Conservation (phyloP, 2,888 invertebrate genomes). For the Hoplodrina blanda region DNA sequence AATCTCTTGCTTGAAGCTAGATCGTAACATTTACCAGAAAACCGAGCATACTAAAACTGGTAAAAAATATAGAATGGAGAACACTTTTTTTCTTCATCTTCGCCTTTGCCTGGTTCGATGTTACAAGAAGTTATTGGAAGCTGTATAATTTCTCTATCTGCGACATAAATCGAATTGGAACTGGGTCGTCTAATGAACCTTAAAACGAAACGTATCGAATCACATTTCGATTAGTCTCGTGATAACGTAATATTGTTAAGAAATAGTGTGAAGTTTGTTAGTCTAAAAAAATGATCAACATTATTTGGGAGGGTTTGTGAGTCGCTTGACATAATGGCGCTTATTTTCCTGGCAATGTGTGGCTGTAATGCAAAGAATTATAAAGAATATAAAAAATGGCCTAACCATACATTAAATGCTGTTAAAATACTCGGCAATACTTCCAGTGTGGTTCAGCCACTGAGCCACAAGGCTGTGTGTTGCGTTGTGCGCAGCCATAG, state of each 20-base stretch:
- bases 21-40: not conserved
- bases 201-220: constrained; percentile 45
- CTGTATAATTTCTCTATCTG: constrained; percentile 20
- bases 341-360: too few relatives aligned
- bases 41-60: not conserved
- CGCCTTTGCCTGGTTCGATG: not conserved
- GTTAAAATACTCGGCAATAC: too few relatives aligned
- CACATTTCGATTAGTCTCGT: constrained; percentile 19
- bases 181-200: constrained; percentile 45
- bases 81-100: not conserved
- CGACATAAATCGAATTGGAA: constrained; percentile 29
- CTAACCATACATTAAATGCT: too few relatives aligned
- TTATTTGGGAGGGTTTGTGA: not conserved
- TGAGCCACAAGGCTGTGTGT: too few relatives aligned
- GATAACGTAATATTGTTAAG: constrained; percentile 24
- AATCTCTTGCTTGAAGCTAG: not conserved
- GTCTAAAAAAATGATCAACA: not conserved
- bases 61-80: not conserved
- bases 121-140: constrained; percentile 19
- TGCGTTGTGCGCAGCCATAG: too few relatives aligned
- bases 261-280: constrained; percentile 6
- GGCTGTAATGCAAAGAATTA: too few relatives aligned
- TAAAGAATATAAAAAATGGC: too few relatives aligned
- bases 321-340: not conserved
- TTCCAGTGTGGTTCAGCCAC: too few relatives aligned